Evolutionary conservation across 2,888 invertebrate species (phyloP).

Genomic region (Deroplatys truncata): DNA sequence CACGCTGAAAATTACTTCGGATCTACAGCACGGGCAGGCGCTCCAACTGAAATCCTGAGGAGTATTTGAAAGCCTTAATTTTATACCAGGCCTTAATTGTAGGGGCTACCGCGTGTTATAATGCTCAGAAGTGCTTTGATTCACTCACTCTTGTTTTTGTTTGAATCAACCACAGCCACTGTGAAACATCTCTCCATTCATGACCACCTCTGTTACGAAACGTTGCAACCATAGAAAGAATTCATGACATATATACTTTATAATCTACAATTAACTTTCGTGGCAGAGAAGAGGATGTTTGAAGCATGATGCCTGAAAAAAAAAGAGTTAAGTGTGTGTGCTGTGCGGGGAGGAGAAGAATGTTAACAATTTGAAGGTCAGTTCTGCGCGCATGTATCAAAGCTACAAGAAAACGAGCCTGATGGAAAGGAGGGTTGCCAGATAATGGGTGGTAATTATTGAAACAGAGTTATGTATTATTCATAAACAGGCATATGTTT

Average conservation of each 20-base stretch:
- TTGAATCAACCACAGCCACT: neutral
- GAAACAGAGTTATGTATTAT: conserved; percentile 9
- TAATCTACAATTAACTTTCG: neutral
- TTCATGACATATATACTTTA: conserved; percentile 5
- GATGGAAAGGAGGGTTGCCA: neutral
- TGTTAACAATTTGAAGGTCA: conserved; percentile 20
- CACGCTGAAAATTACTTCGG: too few species aligned
- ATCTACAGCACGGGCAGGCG: neutral
- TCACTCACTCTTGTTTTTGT: neutral
- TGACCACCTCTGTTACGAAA: neutral
- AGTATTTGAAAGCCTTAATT: neutral
- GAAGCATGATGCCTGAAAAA: neutral
- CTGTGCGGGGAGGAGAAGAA: neutral
- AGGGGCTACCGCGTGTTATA: neutral
- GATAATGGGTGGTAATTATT: conserved; percentile 16
- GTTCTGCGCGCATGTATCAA: neutral
- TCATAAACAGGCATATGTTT: conserved; percentile 6
- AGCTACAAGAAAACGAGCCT: neutral
- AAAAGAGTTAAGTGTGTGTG: neutral
- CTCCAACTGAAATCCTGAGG: neutral
- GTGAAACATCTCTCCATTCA: neutral
- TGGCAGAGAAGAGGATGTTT: neutral
- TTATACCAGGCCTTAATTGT: neutral
- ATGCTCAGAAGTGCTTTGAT: neutral
- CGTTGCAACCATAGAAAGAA: neutral